Percentiles rank a stretch among this genome's conserved stretches.
phyloP scores from a whole-genome alignment of 2,888 invertebrate genomes.

The Allophyes oxyacanthae region DNA sequence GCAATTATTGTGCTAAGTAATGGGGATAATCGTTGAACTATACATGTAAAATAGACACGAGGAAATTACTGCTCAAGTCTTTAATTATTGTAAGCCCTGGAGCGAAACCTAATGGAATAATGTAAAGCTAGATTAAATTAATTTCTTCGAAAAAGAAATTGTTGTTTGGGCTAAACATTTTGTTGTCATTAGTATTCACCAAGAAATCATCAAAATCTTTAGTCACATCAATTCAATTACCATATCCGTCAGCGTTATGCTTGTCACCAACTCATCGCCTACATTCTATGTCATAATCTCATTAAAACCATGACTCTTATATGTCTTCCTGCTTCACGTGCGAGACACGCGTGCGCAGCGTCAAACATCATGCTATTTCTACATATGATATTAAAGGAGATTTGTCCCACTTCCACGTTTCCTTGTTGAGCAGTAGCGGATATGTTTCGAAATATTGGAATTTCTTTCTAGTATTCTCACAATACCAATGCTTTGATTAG shows the following conservation, averaged over 20 bases:
- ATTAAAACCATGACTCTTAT: conserved; percentile 61
- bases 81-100: no score
- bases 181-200: no score
- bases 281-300: conserved; percentile 60
- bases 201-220: background rate
- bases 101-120: no score
- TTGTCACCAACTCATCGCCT: conserved; percentile 41
- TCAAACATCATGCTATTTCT: conserved; percentile 27
- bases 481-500: no score
- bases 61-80: background rate
- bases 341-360: conserved; percentile 16
- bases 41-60: conserved; percentile 8
- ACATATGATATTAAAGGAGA: conserved; percentile 25
- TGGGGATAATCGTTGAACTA: conserved; percentile 24
- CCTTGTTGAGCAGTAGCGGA: no score
- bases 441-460: no score
- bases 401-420: no score
- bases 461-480: no score
- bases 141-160: no score
- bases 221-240: conserved; percentile 3
- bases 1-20: conserved; percentile 37
- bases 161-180: no score
- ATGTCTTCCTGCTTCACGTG: conserved; percentile 64
- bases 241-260: conserved; percentile 28
- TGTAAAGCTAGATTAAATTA: no score